Evolutionary conservation across 2,113 vertebrate genomes (phyloP).

Genomic region (Grus americana): DNA sequence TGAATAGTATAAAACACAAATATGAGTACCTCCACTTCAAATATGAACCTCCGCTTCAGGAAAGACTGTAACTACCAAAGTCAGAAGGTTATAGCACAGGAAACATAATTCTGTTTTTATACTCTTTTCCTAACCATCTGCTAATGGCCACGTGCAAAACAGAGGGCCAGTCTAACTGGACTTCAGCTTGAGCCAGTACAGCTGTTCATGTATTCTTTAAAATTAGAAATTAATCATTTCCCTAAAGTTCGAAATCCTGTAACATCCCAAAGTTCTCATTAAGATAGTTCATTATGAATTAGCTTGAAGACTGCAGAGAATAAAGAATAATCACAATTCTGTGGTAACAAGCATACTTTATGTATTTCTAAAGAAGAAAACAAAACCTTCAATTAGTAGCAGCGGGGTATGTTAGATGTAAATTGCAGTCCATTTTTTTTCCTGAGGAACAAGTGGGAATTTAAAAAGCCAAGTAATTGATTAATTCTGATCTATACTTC

Average conservation of each 20-base stretch:
- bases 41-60: background rate
- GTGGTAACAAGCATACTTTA: background rate
- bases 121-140: background rate
- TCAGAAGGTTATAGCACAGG: background rate
- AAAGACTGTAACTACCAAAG: background rate
- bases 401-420: background rate
- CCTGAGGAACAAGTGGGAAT: background rate
- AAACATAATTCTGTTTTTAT: background rate
- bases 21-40: background rate
- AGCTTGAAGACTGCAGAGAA: background rate
- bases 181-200: background rate
- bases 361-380: background rate
- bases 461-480: conserved; percentile 8
- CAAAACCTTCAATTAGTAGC: background rate
- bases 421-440: background rate
- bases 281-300: background rate
- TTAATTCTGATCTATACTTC: conserved; percentile 32
- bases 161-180: background rate
- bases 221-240: background rate
- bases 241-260: background rate
- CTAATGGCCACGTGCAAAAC: background rate
- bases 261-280: background rate
- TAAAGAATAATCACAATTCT: background rate
- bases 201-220: background rate
- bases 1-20: background rate